Base-by-base conservation (phyloP, 2,888 invertebrate species). In the Pycnomerus fuliginosus region DNA sequence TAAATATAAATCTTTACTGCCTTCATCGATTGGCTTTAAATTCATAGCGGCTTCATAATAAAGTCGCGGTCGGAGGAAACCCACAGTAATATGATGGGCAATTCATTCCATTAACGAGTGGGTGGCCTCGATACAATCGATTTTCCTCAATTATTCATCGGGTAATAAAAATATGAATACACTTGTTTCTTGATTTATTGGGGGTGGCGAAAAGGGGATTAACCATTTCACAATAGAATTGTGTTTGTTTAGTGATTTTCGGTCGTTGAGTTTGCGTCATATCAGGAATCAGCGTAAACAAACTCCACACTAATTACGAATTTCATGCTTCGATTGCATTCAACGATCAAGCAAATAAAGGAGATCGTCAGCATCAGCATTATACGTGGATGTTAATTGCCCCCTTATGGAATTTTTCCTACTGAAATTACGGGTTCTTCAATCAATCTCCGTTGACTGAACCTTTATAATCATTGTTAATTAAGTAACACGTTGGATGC, bases 1-100 rank as follows among this genome's bases (percentile, higher is more conserved):
- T 47, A 47, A 47, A 43, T 38, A 47, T 37, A 43, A 47, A 43
- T 38, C 47, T 46, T 41, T 46, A 41, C 29, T 33, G 34, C 43
- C 20, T 29, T 8, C 17, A 42, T 47, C 29, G 42, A 47, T 47
- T 37, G 31, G 32, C 16, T 33, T 30, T 16, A n/a, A 25, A 35
- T 35, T 35, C 42, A 33, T 33, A 2, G 39, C 31, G 2, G 24
- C 5, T 42, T 42, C 29, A 35, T 34, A 3, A 3, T 3, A 12
- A 11, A n/a, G n/a, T n/a, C n/a, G n/a, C n/a, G n/a, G n/a, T n/a
- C n/a, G n/a, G n/a, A 28, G 8, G 16, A 31, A 29, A 31, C 27
- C 35, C 3, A 25, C 28, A n/a, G 11, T 17, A 27, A 10, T 11
- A 37, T 43, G 13, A 31, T 28, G 16, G 4, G 12, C 24, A 16